Percentiles rank a stretch among this genome's conserved stretches.
Conservation (phyloP, 2,888 invertebrate species). For the Acanthopleura granulata region DNA sequence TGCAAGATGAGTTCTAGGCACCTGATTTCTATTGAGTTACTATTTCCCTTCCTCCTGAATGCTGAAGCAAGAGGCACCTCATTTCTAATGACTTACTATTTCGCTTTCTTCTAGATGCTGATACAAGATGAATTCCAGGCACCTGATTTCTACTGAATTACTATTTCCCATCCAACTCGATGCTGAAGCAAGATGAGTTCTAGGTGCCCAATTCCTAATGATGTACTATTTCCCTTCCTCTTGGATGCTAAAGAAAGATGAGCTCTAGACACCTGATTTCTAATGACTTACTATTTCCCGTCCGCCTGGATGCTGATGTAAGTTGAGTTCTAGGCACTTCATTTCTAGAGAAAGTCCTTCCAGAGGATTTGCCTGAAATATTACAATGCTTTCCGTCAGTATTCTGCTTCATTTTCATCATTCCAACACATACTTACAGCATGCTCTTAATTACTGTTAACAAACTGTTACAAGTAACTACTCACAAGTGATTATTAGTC, state of each 20-base stretch:
- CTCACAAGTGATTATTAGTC: too few relatives aligned
- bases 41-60: not conserved
- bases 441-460: too few relatives aligned
- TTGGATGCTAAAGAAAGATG: not conserved
- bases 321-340: slow-evolving; percentile 21
- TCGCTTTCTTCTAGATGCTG: slow-evolving; percentile 30
- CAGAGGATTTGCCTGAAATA: slow-evolving; percentile 4
- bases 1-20: too few relatives aligned
- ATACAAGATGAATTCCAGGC: slow-evolving; percentile 24
- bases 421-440: too few relatives aligned
- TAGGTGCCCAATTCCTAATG: too few relatives aligned
- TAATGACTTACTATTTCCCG: slow-evolving; percentile 29
- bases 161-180: not conserved
- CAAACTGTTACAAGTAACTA: too few relatives aligned
- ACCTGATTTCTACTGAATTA: not conserved
- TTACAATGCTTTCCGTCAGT: not conserved
- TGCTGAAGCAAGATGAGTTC: not conserved
- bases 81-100: slow-evolving; percentile 26
- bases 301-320: slow-evolving; percentile 30
- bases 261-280: slow-evolving; percentile 22
- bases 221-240: too few relatives aligned
- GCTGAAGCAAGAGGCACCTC: slow-evolving; percentile 7
- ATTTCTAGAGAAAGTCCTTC: slow-evolving; percentile 21
- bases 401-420: too few relatives aligned
- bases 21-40: too few relatives aligned